phyloP scores from a whole-genome alignment of 1,140 invertebrate genomes.

The Panonychus citri region DNA sequence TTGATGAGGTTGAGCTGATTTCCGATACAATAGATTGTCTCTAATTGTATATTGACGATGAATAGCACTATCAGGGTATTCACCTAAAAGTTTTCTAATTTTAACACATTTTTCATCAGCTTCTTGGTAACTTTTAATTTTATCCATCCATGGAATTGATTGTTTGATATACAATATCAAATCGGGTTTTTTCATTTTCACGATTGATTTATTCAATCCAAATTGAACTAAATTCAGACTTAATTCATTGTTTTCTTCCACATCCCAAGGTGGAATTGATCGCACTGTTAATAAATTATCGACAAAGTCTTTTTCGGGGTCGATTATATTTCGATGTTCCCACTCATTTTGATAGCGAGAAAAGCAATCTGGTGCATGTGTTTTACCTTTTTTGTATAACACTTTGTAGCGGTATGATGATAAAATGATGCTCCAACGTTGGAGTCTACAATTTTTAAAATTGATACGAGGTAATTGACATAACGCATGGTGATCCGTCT shows the following conservation, averaged over 20 bases:
- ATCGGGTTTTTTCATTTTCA: neutral
- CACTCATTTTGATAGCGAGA: neutral
- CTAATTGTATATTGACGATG: neutral
- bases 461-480: neutral
- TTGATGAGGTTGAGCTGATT: neutral
- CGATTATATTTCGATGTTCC: neutral
- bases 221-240: neutral
- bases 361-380: neutral
- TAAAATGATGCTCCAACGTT: neutral
- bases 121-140: neutral
- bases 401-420: neutral
- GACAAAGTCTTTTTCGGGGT: too few species aligned
- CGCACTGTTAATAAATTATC: neutral
- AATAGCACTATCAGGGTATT: too few species aligned
- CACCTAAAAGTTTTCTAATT: too few species aligned
- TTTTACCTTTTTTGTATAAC: neutral
- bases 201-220: neutral
- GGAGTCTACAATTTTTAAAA: neutral
- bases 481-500: conserved; percentile 3
- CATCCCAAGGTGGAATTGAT: neutral
- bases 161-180: neutral
- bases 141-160: neutral
- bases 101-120: neutral
- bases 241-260: neutral
- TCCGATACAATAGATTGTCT: neutral